phyloP scores from a whole-genome alignment of 2,797 vertebrate genomes.

The Anabacerthia variegaticeps region DNA sequence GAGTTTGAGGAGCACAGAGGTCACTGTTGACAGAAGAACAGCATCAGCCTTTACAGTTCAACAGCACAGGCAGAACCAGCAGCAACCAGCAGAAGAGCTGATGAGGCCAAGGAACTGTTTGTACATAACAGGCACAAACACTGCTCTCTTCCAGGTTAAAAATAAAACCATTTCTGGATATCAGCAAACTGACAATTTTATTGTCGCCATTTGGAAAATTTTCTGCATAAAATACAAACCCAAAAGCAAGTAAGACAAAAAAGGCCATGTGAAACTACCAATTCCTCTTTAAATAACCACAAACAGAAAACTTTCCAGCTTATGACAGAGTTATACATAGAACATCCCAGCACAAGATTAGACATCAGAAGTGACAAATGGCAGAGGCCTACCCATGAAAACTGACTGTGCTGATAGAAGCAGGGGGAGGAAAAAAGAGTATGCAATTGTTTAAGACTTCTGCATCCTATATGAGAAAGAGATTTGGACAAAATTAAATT shows the following conservation, averaged over 20 bases:
- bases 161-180: neutral
- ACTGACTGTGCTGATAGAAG: neutral
- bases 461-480: neutral
- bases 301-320: slow-evolving; percentile 14
- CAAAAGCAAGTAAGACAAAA: slow-evolving; percentile 2
- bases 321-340: neutral
- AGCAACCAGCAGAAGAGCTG: neutral
- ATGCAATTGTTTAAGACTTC: neutral
- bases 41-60: neutral
- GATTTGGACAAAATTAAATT: neutral
- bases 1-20: neutral
- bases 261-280: neutral
- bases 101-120: neutral
- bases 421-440: neutral
- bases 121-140: fast-evolving
- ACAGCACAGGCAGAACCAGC: neutral
- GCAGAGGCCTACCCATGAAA: neutral
- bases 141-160: neutral
- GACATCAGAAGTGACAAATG: neutral
- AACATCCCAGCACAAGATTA: neutral
- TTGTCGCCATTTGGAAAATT: slow-evolving; percentile 5
- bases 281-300: slow-evolving; percentile 34
- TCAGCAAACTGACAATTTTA: slow-evolving; percentile 12
- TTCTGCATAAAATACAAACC: slow-evolving; percentile 32
- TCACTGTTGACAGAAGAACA: neutral